A percentile compares a stretch with the other conserved stretches of the same genome.
phyloP scores from a whole-genome alignment of 2,113 vertebrate species.

The Serinus canaria region DNA sequence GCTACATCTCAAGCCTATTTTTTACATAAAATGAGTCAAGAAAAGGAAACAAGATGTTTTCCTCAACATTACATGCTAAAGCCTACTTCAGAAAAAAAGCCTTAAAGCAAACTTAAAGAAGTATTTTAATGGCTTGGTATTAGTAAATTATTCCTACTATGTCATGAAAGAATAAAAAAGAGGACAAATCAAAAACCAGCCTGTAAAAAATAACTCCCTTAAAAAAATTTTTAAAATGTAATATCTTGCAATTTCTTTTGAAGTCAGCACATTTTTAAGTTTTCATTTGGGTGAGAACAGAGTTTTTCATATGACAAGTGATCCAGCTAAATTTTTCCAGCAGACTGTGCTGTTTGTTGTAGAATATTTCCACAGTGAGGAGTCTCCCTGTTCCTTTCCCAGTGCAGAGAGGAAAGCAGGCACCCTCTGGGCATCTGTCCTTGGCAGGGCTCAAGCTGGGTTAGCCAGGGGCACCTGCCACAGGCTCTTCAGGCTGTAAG shows the following conservation, averaged over 20 bases:
- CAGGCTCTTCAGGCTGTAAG: neutral
- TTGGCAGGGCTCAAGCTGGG: neutral
- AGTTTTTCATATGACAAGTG: neutral
- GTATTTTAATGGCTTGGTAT: neutral
- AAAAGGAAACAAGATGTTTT: neutral
- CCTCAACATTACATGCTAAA: neutral
- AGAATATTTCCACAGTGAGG: neutral
- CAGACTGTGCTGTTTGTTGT: neutral
- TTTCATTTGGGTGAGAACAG: slow-evolving; percentile 23
- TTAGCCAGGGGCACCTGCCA: neutral
- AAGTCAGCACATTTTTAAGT: neutral
- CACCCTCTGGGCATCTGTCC: neutral
- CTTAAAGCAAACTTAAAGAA: neutral
- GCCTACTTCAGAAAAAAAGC: neutral
- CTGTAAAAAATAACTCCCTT: neutral
- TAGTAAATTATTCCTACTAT: neutral
- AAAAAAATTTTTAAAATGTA: neutral
- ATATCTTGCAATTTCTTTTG: neutral
- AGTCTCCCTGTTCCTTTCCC: neutral
- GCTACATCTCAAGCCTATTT: neutral
- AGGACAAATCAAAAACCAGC: neutral
- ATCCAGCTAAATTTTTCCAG: slow-evolving; percentile 8
- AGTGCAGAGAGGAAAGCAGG: neutral
- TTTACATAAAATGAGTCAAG: neutral
- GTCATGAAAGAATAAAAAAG: neutral